Base-by-base conservation (phyloP, 2,888 invertebrate species). In the Blomia tropicalis region DNA sequence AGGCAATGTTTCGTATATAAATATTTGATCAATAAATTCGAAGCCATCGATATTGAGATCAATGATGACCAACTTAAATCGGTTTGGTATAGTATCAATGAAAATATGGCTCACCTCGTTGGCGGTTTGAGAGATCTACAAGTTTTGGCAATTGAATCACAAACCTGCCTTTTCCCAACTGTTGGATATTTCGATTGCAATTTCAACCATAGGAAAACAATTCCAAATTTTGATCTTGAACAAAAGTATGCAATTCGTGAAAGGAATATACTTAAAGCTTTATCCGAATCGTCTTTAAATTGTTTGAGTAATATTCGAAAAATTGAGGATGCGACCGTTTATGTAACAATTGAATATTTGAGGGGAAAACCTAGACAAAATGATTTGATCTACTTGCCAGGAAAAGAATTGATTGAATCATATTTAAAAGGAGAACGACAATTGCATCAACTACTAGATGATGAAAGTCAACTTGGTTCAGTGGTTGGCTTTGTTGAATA, bases 401-500 rank as follows among this genome's bases (percentile, higher is more conserved):
- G 23, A n/a, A 19, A 11, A 31, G 14, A 2, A 11, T 17, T 19
- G 11, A 2, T 25, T 25, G 25, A 27, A 25, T 31, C 56, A 4
- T 25, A 4, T 19, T 36, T 27, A 2, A 56, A 3, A 1, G 51
- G 14, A 11, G 27, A 19, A 7, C 7, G 22, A 25, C 14, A 14
- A 11, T 11, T 11, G 22, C 14, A 7, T 11, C 5, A n/a, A 14
- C 7, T 11, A 47, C 11, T 22, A 27, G 29, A 4, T 1, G 36
- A 29, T 31, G 56, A 19, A 27, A 47, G 19, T 23, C 25, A 22
- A 2, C 19, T 32, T 4, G 23, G 44, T 19, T 53, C 54, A 1
- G 60, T 43, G 19, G 63, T 65, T 27, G 65, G 65, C 36, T 27
- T 63, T 19, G 44, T 65, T 41, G 65, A 65, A 58, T 63, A 44